Conservation (phyloP, 2,797 vertebrate species). For the Sebastes jordani region DNA sequence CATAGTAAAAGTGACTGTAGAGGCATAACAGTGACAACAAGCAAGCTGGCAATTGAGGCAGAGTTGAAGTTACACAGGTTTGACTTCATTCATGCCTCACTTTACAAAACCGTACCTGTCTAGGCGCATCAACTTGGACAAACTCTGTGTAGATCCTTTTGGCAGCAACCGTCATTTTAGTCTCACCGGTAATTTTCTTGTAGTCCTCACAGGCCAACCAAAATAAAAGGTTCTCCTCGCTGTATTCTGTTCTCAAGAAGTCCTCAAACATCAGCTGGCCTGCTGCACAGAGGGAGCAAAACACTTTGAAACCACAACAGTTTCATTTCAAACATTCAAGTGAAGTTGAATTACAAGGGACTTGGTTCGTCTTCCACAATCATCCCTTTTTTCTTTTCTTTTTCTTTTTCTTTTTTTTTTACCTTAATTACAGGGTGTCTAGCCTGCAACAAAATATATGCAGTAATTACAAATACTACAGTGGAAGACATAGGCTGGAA, state of each 20-base stretch:
- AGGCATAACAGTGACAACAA: constrained; percentile 2
- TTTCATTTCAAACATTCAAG: constrained; percentile 5
- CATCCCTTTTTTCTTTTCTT: neutral
- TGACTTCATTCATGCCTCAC: constrained; percentile 7
- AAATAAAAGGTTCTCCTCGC: constrained; percentile 90
- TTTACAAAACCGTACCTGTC: constrained; percentile 78
- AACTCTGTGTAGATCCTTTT: constrained; percentile 86
- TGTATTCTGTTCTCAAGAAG: constrained; percentile 89
- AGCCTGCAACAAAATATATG: neutral
- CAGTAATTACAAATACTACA: neutral
- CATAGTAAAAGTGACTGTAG: neutral
- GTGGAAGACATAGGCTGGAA: neutral
- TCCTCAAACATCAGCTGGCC: constrained; percentile 85
- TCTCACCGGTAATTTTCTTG: constrained; percentile 80
- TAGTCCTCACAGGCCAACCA: constrained; percentile 89
- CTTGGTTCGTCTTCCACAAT: neutral
- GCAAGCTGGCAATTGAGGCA: neutral
- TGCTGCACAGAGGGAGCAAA: constrained; percentile 63
- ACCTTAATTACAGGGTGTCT: constrained; percentile 8
- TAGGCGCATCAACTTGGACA: constrained; percentile 84
- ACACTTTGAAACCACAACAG: neutral
- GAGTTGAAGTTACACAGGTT: constrained; percentile 22
- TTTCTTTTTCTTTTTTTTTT: constrained; percentile 20
- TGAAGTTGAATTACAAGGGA: neutral
- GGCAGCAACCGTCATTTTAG: constrained; percentile 79